Evolutionary conservation across 2,797 vertebrate species (phyloP), one percentile per base, ranked within the genome.

Genomic region (Acanthornis magna): DNA sequence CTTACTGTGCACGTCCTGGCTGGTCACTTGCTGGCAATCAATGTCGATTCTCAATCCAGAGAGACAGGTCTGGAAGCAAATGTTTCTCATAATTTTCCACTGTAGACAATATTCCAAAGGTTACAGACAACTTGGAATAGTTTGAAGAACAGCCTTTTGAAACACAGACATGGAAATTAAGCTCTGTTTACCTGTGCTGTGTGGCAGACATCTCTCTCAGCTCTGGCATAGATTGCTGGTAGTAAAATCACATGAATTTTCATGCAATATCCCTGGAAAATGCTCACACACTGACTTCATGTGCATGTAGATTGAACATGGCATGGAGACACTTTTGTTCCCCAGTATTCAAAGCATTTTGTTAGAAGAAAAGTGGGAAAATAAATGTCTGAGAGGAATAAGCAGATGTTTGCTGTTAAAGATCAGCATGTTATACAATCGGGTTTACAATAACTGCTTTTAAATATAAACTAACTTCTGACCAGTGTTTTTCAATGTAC

Each of bases 391-490:
- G 74, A 67, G 86, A 95, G 53, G 45, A 93, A 34, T 25, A 83
- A 90, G 63, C 89, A 97, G 92, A 95, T 97, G 88, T 95, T 97
- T 93, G 86, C 74, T 89, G 89, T 96, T 95, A 96, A 95, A 94
- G 50, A 91, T 87, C 89, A 94, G 79, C 77, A 85, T 60, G 89
- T 87, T 96, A 96, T 92, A 95, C 83, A 96, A 82, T 65, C 2
- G 1, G 71, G 86, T 90, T 97, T 96, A 93, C 70, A 94, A 78
- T 93, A 93, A 91, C 27, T 92, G 38, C 36, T 94, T 93, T 97
- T 93, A 93, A 79, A 93, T 92, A 83, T 96, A 91, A 93, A 74
- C 83, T 67, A 82, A 94, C 50, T 92, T 91, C 66, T 96, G 72
- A 91, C 84, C 91, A 92, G 70, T 43, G 51, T 97, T 97, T 97